These are phyloP conservation scores for Aplocera efformata DNA, from an alignment of 2,888 invertebrate species.

Conservation along the genomic window DNA sequence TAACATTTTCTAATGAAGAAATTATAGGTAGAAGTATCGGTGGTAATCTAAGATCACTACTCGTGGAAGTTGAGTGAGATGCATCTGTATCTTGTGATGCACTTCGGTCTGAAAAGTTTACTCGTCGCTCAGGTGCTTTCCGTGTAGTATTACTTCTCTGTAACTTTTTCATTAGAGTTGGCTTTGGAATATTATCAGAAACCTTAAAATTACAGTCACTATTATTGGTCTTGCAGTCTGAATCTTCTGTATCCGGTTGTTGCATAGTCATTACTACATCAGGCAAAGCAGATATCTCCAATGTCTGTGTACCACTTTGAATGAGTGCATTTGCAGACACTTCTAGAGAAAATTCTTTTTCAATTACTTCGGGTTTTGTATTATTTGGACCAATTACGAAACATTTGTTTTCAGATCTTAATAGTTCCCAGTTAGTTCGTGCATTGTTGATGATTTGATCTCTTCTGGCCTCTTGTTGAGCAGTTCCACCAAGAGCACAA, in stretches of 20 bases:
- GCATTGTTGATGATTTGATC: conserved; percentile 93
- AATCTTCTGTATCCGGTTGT: conserved; percentile 54
- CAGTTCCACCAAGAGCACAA: conserved; percentile 79
- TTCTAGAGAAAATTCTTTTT: conserved; percentile 56
- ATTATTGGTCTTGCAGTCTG: conserved; percentile 49
- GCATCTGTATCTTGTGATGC: conserved; percentile 83
- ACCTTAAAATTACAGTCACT: conserved; percentile 47
- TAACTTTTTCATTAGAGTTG: conserved; percentile 50
- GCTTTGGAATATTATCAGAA: conserved; percentile 38
- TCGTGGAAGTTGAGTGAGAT: conserved; percentile 81
- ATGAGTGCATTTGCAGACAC: conserved; percentile 37
- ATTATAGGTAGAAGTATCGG: conserved; percentile 86
- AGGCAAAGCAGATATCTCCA: conserved; percentile 47
- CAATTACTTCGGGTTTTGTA: conserved; percentile 50
- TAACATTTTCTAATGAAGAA: conserved; percentile 81
- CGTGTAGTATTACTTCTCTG: conserved; percentile 71
- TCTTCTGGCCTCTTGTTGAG: conserved; percentile 82
- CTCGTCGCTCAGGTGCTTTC: conserved; percentile 70
- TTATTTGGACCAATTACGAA: conserved; percentile 56
- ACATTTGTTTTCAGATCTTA: conserved; percentile 84
- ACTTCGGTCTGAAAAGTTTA: conserved; percentile 76
- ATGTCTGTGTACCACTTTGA: conserved; percentile 44
- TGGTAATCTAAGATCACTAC: conserved; percentile 83
- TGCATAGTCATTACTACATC: conserved; percentile 56
- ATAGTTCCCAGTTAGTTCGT: conserved; percentile 91